Base-by-base conservation (phyloP, 2,113 vertebrate genomes). In the Muntiacus reevesi region DNA sequence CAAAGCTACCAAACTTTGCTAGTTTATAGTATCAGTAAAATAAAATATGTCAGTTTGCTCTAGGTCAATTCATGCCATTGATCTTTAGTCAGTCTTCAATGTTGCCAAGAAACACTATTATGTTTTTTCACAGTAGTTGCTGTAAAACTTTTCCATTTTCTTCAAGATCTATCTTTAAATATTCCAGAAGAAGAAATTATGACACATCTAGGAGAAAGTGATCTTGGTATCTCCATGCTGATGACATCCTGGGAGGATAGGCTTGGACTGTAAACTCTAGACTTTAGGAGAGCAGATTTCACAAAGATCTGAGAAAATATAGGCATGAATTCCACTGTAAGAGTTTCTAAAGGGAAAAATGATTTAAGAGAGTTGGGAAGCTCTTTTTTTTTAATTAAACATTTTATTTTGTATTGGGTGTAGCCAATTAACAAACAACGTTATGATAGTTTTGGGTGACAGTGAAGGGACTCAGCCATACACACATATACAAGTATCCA, bases 341-440 rank as follows among this genome's bases (percentile, higher is more conserved):
- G 83, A 83, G 84, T 33, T 89, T 94, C 81, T 87, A 79, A 87
- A 79, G 27, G 76, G 76, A 93, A 96, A 71, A 83, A 89, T 81
- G 40, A 91, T 71, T 96, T 94, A 96, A 89, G 59, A 97, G 85
- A 57, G 86, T 13, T 88, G 64, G 93, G 55, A 92, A 97, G 91
- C 40, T 71, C 67, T 71, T 91, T 76, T 76, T 25, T 43, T 76
- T 43, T 4, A 76, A 43, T 27, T 76, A 27, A 43, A 76, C 36
- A 43, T 43, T 43, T 43, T 76, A 76, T 27, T 43, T 76, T 76
- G 40, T 76, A 76, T 27, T 43, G 71, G 23, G 71, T 27, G 14
- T 25, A 43, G 71, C 40, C 40, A 43, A 43, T 76, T 76, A 76
- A 76, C 23, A 76, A 76, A 76, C 71, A 76, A 76, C 0, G 1